Percentiles rank a stretch among this genome's conserved stretches.
phyloP scores from a whole-genome alignment of 2,113 vertebrate genomes.

The Forbesichthys agassizii region DNA sequence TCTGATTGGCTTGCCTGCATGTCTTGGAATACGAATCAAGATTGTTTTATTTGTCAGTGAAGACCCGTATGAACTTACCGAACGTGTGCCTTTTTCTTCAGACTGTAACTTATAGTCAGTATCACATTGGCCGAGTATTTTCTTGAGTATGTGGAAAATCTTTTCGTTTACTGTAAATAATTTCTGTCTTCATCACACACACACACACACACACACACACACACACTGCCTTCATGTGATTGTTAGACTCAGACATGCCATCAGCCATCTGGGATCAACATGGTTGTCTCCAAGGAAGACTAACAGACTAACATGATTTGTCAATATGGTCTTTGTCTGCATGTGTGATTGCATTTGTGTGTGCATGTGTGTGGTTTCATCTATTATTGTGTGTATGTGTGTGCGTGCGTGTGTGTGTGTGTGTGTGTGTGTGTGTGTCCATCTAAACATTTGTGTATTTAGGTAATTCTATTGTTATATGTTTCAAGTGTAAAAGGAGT shows the following conservation, averaged over 20 bases:
- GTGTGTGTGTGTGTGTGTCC: not conserved
- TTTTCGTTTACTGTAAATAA: not conserved
- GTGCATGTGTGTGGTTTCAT: not conserved
- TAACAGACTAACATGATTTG: slow-evolving; percentile 10
- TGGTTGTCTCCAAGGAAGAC: not conserved
- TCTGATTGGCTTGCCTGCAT: too few species aligned
- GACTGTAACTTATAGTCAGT: too few species aligned
- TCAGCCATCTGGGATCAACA: not conserved
- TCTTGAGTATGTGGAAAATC: too few species aligned
- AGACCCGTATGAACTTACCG: too few species aligned
- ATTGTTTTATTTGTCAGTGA: too few species aligned
- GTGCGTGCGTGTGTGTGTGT: not conserved
- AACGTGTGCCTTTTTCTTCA: too few species aligned
- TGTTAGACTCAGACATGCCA: not conserved
- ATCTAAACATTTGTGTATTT: not conserved
- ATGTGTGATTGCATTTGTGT: not conserved
- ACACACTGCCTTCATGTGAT: not conserved
- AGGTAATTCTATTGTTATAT: not conserved
- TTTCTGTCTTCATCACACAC: not conserved
- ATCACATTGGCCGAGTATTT: not conserved
- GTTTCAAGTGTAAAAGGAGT: slow-evolving; percentile 1
- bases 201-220: not conserved
- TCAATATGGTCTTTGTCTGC: not conserved
- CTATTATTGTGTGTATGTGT: too few species aligned
- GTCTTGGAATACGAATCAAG: too few species aligned